Base-by-base conservation (phyloP, 2,888 invertebrate species). In the Ochropacha duplaris region DNA sequence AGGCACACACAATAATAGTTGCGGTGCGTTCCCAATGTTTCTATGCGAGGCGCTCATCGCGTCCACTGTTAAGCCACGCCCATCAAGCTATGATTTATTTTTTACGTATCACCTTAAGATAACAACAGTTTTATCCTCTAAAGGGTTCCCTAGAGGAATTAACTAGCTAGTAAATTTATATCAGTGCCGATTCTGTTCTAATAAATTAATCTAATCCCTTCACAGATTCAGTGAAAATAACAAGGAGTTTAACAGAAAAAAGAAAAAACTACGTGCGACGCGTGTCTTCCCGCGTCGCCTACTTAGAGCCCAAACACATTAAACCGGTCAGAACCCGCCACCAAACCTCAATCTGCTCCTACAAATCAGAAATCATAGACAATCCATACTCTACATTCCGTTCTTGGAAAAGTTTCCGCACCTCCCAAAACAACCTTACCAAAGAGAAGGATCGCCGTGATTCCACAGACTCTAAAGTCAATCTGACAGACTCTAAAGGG, bases 191-290 rank as follows among this genome's bases (percentile, higher is more conserved):
- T n/a, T n/a, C n/a, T n/a, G n/a, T n/a, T n/a, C n/a, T n/a, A n/a
- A n/a, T n/a, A n/a, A n/a, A n/a, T n/a, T n/a, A 26, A 26, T 26
- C 4, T 11, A 16, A 16, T 19, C 16, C 19, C 5, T 19, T 19
- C 16, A 19, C 44, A 44, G 44, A 44, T 19, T 93, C 93, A 52
- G 91, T 94, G 8, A 93, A 92, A 68, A 76, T 94, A 2, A 93
- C 93, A 1, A 84, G 94, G 44, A 93, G 92, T 66, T 78, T 95
- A 26, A 95, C 95, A 0, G 95, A 95, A 69, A 94, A 94, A 57
- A 87, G 95, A 0, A 95, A 95, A 76, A 94, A 94, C 69, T 95
- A 95, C 91, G 94, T 95, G 0, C 88, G 94, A 0, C 87, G 95
- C 8, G 94, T 95, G 1, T 95, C 95, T 0, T 93, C 94, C 0